Conservation (phyloP, 2,797 vertebrate species). For the Chiroxiphia lanceolata region DNA sequence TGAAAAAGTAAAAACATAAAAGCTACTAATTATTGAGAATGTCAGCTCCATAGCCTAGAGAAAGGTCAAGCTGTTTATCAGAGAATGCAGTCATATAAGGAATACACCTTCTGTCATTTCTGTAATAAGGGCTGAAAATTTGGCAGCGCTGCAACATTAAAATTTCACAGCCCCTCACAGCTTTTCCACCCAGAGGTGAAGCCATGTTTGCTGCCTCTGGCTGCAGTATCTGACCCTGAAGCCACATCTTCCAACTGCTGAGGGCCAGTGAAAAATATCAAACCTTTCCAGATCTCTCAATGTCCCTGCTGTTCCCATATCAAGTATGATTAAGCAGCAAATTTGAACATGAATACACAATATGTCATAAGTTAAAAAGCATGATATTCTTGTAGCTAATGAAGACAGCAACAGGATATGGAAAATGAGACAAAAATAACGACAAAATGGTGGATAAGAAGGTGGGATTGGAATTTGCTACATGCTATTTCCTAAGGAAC, state of each 20-base stretch:
- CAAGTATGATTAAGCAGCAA: neutral
- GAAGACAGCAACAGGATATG: neutral
- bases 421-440: neutral
- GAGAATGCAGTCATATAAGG: neutral
- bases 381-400: neutral
- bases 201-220: neutral
- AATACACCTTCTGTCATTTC: neutral
- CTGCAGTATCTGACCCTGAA: neutral
- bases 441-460: neutral
- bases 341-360: neutral
- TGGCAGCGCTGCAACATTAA: neutral
- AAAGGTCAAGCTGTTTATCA: neutral
- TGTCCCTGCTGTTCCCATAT: neutral
- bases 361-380: neutral
- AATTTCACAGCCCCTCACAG: neutral
- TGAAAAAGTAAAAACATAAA: neutral
- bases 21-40: neutral
- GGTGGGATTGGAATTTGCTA: neutral
- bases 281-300: neutral
- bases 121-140: neutral
- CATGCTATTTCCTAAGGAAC: neutral
- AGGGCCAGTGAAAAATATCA: neutral
- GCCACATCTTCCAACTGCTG: neutral
- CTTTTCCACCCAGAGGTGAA: neutral
- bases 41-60: neutral